phyloP scores from a whole-genome alignment of 2,797 vertebrate genomes.

The Pristis pectinata region DNA sequence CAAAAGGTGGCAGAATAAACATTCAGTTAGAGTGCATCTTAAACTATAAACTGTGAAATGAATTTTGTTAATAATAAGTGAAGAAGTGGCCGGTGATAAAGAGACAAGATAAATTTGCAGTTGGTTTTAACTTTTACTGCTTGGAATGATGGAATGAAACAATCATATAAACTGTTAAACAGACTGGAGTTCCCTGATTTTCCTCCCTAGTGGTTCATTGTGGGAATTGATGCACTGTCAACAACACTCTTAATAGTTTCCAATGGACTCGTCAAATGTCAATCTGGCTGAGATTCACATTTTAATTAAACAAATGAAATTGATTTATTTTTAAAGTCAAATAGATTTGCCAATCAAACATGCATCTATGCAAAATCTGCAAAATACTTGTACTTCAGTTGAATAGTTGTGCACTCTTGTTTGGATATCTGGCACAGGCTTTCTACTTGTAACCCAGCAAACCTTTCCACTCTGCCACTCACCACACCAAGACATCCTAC shows the following conservation, averaged over 20 bases:
- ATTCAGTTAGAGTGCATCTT: neutral
- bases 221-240: neutral
- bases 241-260: neutral
- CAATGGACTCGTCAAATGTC: neutral
- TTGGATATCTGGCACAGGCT: neutral
- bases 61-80: neutral
- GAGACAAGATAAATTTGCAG: neutral
- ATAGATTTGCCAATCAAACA: neutral
- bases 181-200: neutral
- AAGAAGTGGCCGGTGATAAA: neutral
- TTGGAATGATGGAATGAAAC: neutral
- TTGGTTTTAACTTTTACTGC: neutral
- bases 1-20: neutral
- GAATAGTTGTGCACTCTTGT: neutral
- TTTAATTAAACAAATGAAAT: neutral
- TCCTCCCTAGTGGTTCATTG: neutral
- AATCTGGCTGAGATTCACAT: neutral
- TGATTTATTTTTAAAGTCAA: neutral
- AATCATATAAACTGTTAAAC: neutral
- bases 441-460: neutral
- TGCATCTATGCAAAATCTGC: neutral
- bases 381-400: neutral
- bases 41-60: neutral
- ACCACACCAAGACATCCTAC: neutral
- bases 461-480: neutral